Conservation (phyloP, 2,797 vertebrate species). For the Sus cebifrons region DNA sequence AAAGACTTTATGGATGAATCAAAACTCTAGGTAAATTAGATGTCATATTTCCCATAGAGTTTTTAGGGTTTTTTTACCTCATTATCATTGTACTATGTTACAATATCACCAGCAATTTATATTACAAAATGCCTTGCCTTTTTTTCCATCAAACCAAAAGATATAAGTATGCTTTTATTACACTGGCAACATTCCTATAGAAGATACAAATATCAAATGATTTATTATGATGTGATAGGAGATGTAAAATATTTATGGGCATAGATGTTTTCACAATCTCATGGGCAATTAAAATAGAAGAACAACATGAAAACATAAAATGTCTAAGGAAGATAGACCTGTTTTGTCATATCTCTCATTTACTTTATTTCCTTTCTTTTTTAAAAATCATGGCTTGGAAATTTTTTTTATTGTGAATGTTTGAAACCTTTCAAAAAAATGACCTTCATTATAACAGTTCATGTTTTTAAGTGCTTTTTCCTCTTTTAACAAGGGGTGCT, state of each 20-base stretch:
- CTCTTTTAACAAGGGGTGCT: conserved; percentile 27
- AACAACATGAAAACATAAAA: conserved; percentile 79
- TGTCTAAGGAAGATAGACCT: conserved; percentile 64
- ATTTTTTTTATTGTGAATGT: conserved; percentile 57
- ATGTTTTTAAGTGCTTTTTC: conserved; percentile 74
- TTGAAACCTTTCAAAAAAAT: conserved; percentile 69
- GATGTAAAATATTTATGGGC: conserved; percentile 86
- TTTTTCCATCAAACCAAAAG: conserved; percentile 68
- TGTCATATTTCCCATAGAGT: background rate
- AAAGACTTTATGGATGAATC: background rate
- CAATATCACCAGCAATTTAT: conserved; percentile 11
- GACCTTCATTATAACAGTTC: conserved; percentile 56
- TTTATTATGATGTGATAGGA: conserved; percentile 85
- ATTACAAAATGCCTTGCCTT: conserved; percentile 49
- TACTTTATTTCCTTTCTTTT: conserved; percentile 77
- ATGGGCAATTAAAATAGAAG: conserved; percentile 86
- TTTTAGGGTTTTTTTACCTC: background rate
- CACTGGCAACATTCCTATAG: conserved; percentile 83
- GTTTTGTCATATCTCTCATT: conserved; percentile 77
- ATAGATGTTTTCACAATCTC: conserved; percentile 81
- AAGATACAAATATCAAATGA: conserved; percentile 83
- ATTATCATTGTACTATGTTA: conserved; percentile 5
- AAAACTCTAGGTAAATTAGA: conserved; percentile 41
- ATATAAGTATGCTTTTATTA: conserved; percentile 76
- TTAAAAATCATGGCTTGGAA: conserved; percentile 60